These are phyloP conservation scores for Subacronicta megacephala DNA, from an alignment of 2,888 invertebrate genomes.

Conservation along the genomic window DNA sequence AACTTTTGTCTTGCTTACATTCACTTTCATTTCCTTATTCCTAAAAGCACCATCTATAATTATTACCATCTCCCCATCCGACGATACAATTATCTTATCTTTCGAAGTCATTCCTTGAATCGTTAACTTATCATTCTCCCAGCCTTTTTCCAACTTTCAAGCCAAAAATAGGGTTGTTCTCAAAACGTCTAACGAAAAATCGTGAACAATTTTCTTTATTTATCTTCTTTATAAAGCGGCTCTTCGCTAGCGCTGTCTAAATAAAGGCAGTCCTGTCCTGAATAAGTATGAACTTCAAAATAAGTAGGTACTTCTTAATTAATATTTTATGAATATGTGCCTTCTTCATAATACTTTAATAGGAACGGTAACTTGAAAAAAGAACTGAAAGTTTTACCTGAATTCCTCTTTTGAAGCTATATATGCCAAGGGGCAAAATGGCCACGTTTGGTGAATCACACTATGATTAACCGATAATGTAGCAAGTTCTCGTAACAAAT, in stretches of 20 bases:
- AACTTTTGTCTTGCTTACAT: no score
- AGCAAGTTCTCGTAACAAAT: no score
- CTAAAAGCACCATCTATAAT: no score
- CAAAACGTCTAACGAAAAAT: conserved; percentile 17
- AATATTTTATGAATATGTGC: conserved; percentile 35
- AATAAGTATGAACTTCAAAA: conserved; percentile 42
- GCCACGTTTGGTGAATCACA: no score
- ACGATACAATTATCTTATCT: no score
- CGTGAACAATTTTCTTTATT: conserved; percentile 32
- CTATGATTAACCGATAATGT: no score
- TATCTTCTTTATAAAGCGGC: conserved; percentile 35
- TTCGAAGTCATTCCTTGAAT: conserved; percentile 9
- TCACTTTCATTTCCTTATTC: no score
- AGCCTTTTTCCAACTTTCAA: no score
- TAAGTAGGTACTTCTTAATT: conserved; percentile 41
- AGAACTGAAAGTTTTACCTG: conserved; percentile 5
- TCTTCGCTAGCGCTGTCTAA: conserved; percentile 18
- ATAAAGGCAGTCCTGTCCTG: conserved; percentile 37
- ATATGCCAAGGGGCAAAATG: no score
- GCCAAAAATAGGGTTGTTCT: conserved; percentile 13
- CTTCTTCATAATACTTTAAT: conserved; percentile 12
- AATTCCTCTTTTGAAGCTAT: no score
- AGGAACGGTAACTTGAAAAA: conserved; percentile 25
- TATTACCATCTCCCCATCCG: no score
- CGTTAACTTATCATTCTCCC: no score